phyloP scores from a whole-genome alignment of 1,140 invertebrate species.

The Polypedilum pembai region DNA sequence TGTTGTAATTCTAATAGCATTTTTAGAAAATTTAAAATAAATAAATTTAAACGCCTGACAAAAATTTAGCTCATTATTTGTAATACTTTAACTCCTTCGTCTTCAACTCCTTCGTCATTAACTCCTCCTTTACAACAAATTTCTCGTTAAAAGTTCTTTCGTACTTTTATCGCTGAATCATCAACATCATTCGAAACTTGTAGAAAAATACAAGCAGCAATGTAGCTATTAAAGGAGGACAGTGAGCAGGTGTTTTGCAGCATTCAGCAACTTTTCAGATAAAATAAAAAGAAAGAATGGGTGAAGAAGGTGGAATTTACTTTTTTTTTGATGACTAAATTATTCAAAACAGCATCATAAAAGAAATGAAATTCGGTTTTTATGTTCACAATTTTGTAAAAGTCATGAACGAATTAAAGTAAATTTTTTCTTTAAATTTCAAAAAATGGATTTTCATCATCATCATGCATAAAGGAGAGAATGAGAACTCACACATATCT shows the following conservation, averaged over 20 bases:
- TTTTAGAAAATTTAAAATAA: too few species aligned
- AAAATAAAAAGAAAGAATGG: background rate
- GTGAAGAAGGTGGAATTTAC: too few species aligned
- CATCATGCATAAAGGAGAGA: background rate
- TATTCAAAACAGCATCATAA: background rate
- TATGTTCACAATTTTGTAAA: background rate
- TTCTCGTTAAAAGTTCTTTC: too few species aligned
- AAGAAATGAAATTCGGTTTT: background rate
- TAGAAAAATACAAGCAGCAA: too few species aligned
- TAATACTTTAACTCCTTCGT: too few species aligned
- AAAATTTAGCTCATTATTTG: too few species aligned
- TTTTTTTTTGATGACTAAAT: background rate
- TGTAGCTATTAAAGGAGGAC: background rate
- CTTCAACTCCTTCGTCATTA: too few species aligned
- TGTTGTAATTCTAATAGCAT: too few species aligned
- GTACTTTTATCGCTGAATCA: too few species aligned
- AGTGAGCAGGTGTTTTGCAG: background rate
- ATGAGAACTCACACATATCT: background rate
- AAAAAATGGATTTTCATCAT: background rate
- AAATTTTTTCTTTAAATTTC: background rate
- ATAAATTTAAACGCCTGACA: too few species aligned
- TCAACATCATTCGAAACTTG: too few species aligned
- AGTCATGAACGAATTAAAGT: background rate
- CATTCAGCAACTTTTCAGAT: conserved; percentile 17
- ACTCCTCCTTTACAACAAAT: too few species aligned